Percentiles rank a stretch among this genome's conserved stretches.
Evolutionary conservation across 1,140 invertebrate species (phyloP).

Genomic region (Euglossa dilemma): DNA sequence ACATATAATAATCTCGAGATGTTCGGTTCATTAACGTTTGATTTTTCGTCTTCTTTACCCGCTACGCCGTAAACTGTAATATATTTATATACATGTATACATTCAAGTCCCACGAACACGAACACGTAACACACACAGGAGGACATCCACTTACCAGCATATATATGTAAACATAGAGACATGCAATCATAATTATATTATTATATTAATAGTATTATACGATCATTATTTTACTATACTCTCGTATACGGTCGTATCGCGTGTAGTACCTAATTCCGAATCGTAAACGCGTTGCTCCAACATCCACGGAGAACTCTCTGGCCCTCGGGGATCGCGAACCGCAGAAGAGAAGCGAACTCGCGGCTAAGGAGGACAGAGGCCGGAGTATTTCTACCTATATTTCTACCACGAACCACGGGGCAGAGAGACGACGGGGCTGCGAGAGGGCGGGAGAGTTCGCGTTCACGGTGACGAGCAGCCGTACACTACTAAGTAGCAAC

Average conservation of each 20-base stretch:
- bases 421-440: background rate
- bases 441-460: constrained; percentile 26
- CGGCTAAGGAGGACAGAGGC: no score
- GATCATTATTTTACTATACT: constrained; percentile 74
- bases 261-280: constrained; percentile 49
- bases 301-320: constrained; percentile 19
- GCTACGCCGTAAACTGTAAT: constrained; percentile 63
- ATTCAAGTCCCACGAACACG: constrained; percentile 29
- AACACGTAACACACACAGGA: background rate
- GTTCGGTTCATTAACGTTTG: constrained; percentile 54
- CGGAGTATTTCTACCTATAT: background rate
- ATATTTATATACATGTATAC: constrained; percentile 69
- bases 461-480: constrained; percentile 4
- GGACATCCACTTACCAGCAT: constrained; percentile 45
- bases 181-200: constrained; percentile 63
- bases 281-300: constrained; percentile 32
- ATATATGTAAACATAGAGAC: constrained; percentile 56
- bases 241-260: constrained; percentile 50
- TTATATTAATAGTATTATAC: constrained; percentile 61
- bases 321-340: no score
- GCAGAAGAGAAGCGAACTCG: no score
- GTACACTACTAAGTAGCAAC: constrained; percentile 19
- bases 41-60: constrained; percentile 55
- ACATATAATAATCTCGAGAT: constrained; percentile 33
- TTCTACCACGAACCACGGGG: constrained; percentile 14